Conservation (phyloP, 2,888 invertebrate genomes). For the Teinopalpus imperialis region DNA sequence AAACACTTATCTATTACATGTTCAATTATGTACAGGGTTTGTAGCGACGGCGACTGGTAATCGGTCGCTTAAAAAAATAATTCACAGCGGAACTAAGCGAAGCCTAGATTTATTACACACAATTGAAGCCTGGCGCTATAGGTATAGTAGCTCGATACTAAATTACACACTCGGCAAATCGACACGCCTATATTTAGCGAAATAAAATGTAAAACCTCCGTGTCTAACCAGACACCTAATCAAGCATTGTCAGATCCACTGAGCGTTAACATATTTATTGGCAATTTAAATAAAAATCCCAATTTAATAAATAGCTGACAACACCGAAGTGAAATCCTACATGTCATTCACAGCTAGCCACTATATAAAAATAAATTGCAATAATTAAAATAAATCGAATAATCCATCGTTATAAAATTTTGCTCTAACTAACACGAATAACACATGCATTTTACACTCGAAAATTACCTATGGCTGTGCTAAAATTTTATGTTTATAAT, state of each 20-base stretch:
- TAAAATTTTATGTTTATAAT: constrained; percentile 59
- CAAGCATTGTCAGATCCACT: not conserved
- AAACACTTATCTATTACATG: constrained; percentile 10
- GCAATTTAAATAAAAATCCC: not conserved
- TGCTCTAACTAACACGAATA: constrained; percentile 67
- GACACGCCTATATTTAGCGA: not conserved
- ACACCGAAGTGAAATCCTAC: not conserved
- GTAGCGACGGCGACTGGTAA: constrained; percentile 12
- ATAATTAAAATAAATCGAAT: constrained; percentile 48
- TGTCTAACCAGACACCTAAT: not conserved
- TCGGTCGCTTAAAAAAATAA: constrained; percentile 24
- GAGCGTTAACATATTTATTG: constrained; percentile 1
- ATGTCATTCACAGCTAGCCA: constrained; percentile 27
- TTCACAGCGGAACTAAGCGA: constrained; percentile 17
- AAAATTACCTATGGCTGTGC: constrained; percentile 45
- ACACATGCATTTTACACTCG: constrained; percentile 59
- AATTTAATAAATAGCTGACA: constrained; percentile 2
- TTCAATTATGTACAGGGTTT: constrained; percentile 16
- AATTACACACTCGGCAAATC: not conserved
- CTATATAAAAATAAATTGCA: constrained; percentile 45
- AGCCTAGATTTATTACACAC: not conserved
- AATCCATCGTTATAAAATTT: constrained; percentile 48
- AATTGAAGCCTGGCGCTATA: constrained; percentile 10
- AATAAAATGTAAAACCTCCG: no score
- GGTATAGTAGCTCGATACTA: not conserved